Conservation (phyloP, 2,888 invertebrate genomes). For the Eupithecia exiguata region DNA sequence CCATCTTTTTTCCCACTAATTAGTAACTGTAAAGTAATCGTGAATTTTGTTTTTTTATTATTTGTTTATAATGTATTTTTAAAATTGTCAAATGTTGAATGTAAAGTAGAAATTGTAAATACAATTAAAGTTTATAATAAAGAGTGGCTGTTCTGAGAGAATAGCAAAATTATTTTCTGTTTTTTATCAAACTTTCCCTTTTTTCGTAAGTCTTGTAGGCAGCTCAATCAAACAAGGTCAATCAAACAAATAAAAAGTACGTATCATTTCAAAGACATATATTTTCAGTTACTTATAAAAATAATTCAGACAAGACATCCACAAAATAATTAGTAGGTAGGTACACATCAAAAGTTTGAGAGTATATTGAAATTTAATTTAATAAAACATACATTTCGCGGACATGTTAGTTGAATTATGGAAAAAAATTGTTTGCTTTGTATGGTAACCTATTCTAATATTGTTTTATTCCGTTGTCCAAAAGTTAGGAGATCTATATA, state of each 20-base stretch:
- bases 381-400: constrained; percentile 63
- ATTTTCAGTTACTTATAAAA: constrained; percentile 58
- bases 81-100: constrained; percentile 81
- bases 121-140: constrained; percentile 84
- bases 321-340: constrained; percentile 62
- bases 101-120: constrained; percentile 84
- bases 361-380: constrained; percentile 59
- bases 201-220: neutral
- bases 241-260: constrained; percentile 17
- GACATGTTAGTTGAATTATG: constrained; percentile 69
- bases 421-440: constrained; percentile 53
- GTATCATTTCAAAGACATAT: constrained; percentile 64
- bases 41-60: constrained; percentile 76
- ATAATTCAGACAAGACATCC: constrained; percentile 58
- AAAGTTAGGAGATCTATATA: constrained; percentile 76
- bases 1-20: constrained; percentile 73
- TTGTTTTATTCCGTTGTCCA: constrained; percentile 62
- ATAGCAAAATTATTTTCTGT: constrained; percentile 61
- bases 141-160: constrained; percentile 79
- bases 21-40: constrained; percentile 73
- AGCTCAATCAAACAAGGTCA: neutral
- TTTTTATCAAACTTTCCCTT: constrained; percentile 41
- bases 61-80: constrained; percentile 83
- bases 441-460: constrained; percentile 59
- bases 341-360: constrained; percentile 62